Base-by-base conservation (phyloP, 2,797 vertebrate species). In the Todus mexicanus region DNA sequence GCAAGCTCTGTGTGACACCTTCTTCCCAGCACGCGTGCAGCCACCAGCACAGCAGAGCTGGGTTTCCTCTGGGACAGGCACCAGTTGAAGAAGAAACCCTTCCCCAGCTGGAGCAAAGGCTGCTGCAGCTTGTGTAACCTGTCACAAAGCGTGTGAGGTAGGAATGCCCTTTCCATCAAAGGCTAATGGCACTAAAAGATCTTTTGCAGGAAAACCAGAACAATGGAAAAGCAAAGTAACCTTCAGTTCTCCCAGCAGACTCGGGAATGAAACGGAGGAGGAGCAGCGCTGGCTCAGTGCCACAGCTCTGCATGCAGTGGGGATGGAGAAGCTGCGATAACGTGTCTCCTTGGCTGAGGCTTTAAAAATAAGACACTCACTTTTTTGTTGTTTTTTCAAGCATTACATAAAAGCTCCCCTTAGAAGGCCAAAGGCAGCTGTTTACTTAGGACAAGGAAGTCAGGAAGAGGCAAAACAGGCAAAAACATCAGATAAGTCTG, bases 391-490 rank as follows among this genome's bases (percentile, higher is more conserved):
- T 25, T 66, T 65, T 65, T 71, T 50, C 15, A 81, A 83, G n/a
- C n/a, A 42, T 95, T 90, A 89, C 75, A 74, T 83, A 87, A 88
- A 92, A 74, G 70, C 50, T 95, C 50, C 59, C 75, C 54, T 84
- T 35, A 18, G 37, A 94, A 92, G 63, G 89, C 83, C 89, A 94
- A 93, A 93, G 80, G 83, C 85, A 81, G 73, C 37, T 96, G 89
- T 95, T 94, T 91, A 84, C 76, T 81, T 84, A 91, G 85, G 73
- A 81, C 64, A 42, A 51, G 70, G 73, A 90, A 96, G 63, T 87
- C 76, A 53, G 91, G 61, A 91, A 96, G 82, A 95, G 43, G 85
- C 87, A 92, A 93, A 86, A 26, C 82, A 89, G 79, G 63, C 91
- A 63, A 81, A 93, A 93, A 54, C 87, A 75, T 93, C 82, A 93